Base-by-base conservation (phyloP, 1,140 invertebrate genomes). In the Goniozus legneri region DNA sequence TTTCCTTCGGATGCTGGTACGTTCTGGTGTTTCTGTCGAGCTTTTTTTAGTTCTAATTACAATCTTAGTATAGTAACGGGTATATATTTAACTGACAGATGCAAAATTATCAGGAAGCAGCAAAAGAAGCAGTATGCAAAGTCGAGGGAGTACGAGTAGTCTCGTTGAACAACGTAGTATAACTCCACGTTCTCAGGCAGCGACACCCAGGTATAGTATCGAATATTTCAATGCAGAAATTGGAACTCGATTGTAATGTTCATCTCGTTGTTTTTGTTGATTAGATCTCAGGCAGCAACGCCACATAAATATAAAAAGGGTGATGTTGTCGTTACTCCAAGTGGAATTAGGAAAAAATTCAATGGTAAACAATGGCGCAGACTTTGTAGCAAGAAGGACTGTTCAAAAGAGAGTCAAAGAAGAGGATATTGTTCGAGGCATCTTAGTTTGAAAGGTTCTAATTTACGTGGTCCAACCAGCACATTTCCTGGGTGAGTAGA, bases 311-410 rank as follows among this genome's bases (percentile, higher is more conserved):
- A 96, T 77, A 97, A 97, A 77, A 98, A 99, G 77, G 97, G 96
- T 50, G 96, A 99, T 75, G 91, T 98, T 60, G 94, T 99, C 22
- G 87, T 90, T 20, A 96, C 92, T 36, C 91, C 94, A 35, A 96
- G 92, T 67, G 96, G 96, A 52, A 95, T 98, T 56, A 79, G 95
- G 3, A 98, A 98, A 78, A 98, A 98, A 78, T 99, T 96, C 73
- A 99, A 99, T 79, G 97, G 97, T 3, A 98, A 98, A 79, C 97
- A 98, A 70, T 98, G 96, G 97, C 82, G 96, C 53, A 80, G 96
- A 61, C 81, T 99, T 31, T 97, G 94, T 73, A 95, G 92, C 47
- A 92, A 91, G 73, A 89, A 94, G 67, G 89, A 89, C 44, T 99
- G 96, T 76, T 89, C 85, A n/a, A 98, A 98, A 79, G 96, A 99